Percentiles rank a stretch among this genome's conserved stretches.
phyloP scores from a whole-genome alignment of 2,888 invertebrate genomes.

The Eurytoma californica region DNA sequence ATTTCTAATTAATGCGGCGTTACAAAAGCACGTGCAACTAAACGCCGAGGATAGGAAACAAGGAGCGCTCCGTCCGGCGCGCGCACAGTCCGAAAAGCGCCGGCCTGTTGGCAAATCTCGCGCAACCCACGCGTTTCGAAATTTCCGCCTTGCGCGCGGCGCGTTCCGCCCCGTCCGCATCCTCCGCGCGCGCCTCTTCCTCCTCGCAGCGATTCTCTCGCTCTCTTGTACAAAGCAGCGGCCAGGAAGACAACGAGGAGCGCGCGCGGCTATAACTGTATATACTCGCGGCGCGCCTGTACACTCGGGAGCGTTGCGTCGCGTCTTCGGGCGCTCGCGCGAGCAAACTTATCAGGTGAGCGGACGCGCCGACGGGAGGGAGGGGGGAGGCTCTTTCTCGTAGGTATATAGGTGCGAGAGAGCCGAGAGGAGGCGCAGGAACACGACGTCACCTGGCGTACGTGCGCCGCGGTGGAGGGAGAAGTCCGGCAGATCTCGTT shows the following conservation, averaged over 20 bases:
- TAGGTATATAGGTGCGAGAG: neutral
- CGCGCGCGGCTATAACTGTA: slow-evolving; percentile 63
- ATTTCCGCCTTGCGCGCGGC: no score
- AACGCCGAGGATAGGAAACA: no score
- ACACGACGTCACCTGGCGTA: slow-evolving; percentile 41
- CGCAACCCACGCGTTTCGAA: no score
- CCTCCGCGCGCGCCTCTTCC: no score
- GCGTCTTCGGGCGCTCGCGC: slow-evolving; percentile 43
- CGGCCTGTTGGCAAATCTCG: no score
- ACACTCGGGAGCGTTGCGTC: slow-evolving; percentile 36
- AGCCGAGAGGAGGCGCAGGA: slow-evolving; percentile 7
- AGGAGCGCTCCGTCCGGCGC: no score
- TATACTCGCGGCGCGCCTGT: slow-evolving; percentile 56
- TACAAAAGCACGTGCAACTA: no score
- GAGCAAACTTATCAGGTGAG: slow-evolving; percentile 58
- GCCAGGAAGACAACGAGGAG: neutral
- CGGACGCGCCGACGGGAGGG: neutral
- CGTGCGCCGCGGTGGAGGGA: neutral
- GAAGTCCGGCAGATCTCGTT: neutral
- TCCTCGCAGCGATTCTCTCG: no score
- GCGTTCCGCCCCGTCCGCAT: no score
- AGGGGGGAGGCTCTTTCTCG: neutral
- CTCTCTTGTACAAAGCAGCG: no score
- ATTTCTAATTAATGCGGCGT: no score
- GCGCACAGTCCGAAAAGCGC: no score